These are phyloP conservation scores for Grallaria varia DNA, from an alignment of 2,113 vertebrate species.

Conservation along the genomic window DNA sequence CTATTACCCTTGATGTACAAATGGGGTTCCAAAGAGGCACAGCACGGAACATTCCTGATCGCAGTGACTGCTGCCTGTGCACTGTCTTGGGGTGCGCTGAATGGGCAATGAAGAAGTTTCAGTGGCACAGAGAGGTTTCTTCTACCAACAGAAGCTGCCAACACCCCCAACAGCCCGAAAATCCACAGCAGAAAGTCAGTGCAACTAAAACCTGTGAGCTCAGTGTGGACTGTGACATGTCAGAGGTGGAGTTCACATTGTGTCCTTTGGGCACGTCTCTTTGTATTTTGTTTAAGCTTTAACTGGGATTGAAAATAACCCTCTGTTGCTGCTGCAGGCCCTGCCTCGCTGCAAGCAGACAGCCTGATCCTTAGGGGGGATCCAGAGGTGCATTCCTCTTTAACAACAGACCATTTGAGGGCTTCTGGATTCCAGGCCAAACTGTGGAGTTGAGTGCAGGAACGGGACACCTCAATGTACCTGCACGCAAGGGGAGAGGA, in stretches of 20 bases:
- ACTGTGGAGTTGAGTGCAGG: not conserved
- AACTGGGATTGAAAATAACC: not conserved
- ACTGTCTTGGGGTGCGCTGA: not conserved
- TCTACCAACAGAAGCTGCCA: constrained; percentile 75
- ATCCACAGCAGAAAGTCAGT: constrained; percentile 82
- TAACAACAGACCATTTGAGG: not conserved
- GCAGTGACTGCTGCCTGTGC: not conserved
- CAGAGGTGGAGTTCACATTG: constrained; percentile 72
- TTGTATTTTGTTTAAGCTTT: not conserved
- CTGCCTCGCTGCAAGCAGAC: not conserved
- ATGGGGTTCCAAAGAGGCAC: not conserved
- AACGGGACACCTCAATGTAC: not conserved
- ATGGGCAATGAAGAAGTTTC: not conserved
- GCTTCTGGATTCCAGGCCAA: not conserved
- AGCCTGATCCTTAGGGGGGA: not conserved
- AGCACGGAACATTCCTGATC: not conserved
- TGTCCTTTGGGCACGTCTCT: not conserved
- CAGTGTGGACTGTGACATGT: constrained; percentile 81
- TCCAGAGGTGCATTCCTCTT: not conserved
- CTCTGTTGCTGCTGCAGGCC: not conserved
- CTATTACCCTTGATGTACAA: not conserved
- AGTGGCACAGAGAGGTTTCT: not conserved
- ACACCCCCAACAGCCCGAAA: constrained; percentile 87
- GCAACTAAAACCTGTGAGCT: constrained; percentile 82
- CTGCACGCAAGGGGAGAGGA: not conserved